Base-by-base conservation (phyloP, 2,113 vertebrate genomes). In the Orthonyx spaldingii region DNA sequence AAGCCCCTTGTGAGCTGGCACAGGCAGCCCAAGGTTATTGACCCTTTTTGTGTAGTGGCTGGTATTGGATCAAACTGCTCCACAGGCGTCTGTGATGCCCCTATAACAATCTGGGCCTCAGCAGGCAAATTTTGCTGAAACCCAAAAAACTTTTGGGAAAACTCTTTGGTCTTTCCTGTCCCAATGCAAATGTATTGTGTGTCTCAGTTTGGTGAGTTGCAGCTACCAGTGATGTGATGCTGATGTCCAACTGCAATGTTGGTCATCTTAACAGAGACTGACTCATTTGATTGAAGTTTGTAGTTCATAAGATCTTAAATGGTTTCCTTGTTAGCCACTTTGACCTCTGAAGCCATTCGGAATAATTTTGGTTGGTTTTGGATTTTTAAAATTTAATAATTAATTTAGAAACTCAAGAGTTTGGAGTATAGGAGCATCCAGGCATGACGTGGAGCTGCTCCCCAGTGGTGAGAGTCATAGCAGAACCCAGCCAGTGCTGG, bases 241-340 rank as follows among this genome's bases (percentile, higher is more conserved):
- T 0, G 0, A 56, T 59, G 39, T 50, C 56, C 46, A 59, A 1
- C 21, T 33, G 30, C 21, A 7, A 6, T 0, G 0, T 59, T 0
- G 0, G 42, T 42, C 53, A 56, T 9, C 28, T 50, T 47, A 66
- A 46, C 35, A 11, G 24, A 15, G 33, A 33, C 39, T 53, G 22
- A 81, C 44, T 55, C 6, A 1, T 55, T 70, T 4, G 6, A 20
- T 6, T n/a, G 35, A 90, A 92, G 55, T 94, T 71, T 84, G 70
- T 49, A 49, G 32, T 53, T 96, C 42, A 8, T 60, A 66, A 79
- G 86, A 53, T 63, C 85, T 91, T 86, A 75, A 96, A 90, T 96
- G 84, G 71, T 65, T 76, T 50, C 61, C 82, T 79, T 6, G 0
- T 88, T 91, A 79, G 59, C 93, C 8, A 9, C 33, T 66, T 84